Evolutionary conservation across 2,113 vertebrate genomes (phyloP).

Genomic region (Conger conger): DNA sequence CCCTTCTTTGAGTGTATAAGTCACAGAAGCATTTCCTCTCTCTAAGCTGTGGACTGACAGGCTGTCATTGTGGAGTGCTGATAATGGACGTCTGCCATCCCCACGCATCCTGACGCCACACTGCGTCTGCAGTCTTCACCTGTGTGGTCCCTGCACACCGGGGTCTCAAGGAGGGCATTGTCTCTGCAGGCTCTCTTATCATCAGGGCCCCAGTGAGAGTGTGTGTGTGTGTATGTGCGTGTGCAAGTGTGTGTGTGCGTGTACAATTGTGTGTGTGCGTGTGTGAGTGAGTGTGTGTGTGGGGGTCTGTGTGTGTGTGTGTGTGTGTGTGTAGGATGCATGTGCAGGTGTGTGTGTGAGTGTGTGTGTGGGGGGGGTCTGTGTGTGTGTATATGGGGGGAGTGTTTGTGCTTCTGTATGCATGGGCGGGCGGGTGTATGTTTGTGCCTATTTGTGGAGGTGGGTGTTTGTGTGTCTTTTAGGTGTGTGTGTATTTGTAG

Average conservation of each 20-base stretch:
- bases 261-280: too few species aligned
- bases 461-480: background rate
- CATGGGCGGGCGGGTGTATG: background rate
- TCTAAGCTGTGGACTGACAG: constrained; percentile 35
- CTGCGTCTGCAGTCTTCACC: background rate
- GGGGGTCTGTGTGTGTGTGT: background rate
- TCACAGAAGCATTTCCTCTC: constrained; percentile 32
- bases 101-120: constrained; percentile 24
- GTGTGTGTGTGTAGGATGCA: constrained; percentile 6
- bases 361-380: too few species aligned
- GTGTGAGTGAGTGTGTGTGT: background rate
- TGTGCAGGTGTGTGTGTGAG: constrained; percentile 3
- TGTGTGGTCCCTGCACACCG: constrained; percentile 39
- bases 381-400: too few species aligned
- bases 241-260: background rate
- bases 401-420: background rate
- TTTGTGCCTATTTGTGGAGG: background rate
- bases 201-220: background rate
- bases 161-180: constrained; percentile 30
- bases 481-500: constrained; percentile 1
- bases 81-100: constrained; percentile 27
- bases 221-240: constrained; percentile 7
- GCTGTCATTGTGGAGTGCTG: constrained; percentile 32
- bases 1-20: constrained; percentile 25
- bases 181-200: background rate